Evolutionary conservation across 2,113 vertebrate genomes (phyloP).

Genomic region (Dromiciops gliroides): DNA sequence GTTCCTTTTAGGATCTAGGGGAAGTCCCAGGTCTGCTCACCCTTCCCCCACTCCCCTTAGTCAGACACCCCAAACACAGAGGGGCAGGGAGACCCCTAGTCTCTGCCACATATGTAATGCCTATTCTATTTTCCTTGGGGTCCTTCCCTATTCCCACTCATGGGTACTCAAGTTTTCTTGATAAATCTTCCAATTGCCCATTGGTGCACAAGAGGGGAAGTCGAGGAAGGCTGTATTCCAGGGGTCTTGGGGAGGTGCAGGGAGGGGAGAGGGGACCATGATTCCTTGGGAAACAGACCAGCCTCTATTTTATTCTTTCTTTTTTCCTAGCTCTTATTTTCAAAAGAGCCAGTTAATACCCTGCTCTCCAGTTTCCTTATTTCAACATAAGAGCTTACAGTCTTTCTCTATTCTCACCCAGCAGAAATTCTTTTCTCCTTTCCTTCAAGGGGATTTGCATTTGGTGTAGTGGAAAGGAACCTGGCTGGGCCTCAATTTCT

Average conservation of each 20-base stretch:
- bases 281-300: constrained; percentile 18
- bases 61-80: neutral
- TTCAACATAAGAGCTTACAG: neutral
- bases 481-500: neutral
- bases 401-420: neutral
- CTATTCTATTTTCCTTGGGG: neutral
- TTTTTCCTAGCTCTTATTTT: neutral
- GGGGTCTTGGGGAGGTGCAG: too few relatives aligned
- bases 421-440: neutral
- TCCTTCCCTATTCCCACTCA: neutral
- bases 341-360: neutral
- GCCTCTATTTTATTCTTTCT: neutral
- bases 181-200: neutral
- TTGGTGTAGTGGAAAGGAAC: neutral
- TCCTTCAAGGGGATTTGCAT: neutral
- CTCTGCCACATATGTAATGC: neutral
- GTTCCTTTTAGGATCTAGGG: neutral
- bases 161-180: neutral
- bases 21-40: constrained; percentile 7
- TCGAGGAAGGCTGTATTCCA: neutral
- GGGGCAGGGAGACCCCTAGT: neutral
- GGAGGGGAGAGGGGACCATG: neutral
- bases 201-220: neutral
- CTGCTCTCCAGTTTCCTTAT: neutral
- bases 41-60: neutral